phyloP scores from a whole-genome alignment of 2,113 vertebrate species.

The Zosterops hypoxanthus region DNA sequence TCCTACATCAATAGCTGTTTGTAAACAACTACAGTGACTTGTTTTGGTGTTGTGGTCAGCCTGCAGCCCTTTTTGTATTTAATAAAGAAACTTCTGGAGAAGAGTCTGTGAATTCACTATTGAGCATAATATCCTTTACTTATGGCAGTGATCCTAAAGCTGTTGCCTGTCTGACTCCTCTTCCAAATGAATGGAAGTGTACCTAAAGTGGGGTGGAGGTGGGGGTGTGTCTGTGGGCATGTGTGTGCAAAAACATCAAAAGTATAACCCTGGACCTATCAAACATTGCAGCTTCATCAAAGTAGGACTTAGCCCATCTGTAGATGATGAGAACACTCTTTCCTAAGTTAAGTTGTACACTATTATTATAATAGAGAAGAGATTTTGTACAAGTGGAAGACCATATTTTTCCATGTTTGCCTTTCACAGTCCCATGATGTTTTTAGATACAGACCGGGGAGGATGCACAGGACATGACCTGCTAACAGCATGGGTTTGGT shows the following conservation, averaged over 20 bases:
- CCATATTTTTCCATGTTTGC: neutral
- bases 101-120: slow-evolving; percentile 50
- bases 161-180: neutral
- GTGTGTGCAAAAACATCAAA: neutral
- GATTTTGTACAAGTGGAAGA: neutral
- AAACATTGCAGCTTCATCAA: neutral
- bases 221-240: neutral
- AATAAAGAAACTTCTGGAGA: slow-evolving; percentile 66
- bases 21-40: slow-evolving; percentile 14
- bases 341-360: neutral
- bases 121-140: neutral
- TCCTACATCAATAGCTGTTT: neutral
- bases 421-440: neutral
- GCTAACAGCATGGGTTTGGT: neutral
- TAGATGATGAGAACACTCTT: neutral
- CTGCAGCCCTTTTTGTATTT: slow-evolving; percentile 42
- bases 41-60: slow-evolving; percentile 32
- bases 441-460: neutral
- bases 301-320: neutral
- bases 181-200: neutral
- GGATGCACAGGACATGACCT: neutral
- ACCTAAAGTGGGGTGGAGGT: neutral
- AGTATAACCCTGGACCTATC: neutral
- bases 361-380: neutral
- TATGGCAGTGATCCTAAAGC: neutral